Evolutionary conservation across 2,888 invertebrate species (phyloP), one percentile per base, ranked within the genome.

Genomic region (Rhingia campestris): DNA sequence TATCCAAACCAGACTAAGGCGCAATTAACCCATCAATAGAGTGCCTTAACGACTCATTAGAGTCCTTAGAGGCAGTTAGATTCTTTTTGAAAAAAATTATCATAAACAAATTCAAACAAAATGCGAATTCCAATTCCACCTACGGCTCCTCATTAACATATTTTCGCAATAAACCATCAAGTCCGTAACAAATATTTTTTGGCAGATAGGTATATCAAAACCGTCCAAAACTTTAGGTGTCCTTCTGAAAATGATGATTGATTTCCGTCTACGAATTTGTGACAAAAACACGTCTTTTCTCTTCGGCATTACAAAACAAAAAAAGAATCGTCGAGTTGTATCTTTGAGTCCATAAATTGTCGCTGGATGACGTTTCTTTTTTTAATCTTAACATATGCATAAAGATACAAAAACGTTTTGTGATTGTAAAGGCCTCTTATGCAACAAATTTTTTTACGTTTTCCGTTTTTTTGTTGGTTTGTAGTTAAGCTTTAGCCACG

Each of bases 251-350:
- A n/a, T 10, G 1, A 2, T 41, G 12, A 33, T 66, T 54, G 43
- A 43, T 66, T 43, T 66, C 32, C 41, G 66, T 53, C 54, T n/a
- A 14, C 32, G 14, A 53, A 43, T 43, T 66, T 64, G 12, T 39
- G 22, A 63, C n/a, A 22, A 3, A 37, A 22, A 30, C 6, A 7
- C 22, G 12, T 6, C n/a, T 12, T 33, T 14, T 14, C 33, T 12
- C 7, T 7, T 4, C n/a, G 12, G n/a, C 32, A 64, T 53, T 41
- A 14, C 32, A 53, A 53, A 39, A 64, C 32, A 64, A 37, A 47
- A 9, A 58, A 59, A 32, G 4, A 10, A 22, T 22, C 22, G 22
- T 22, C 22, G 2, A 22, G 22, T 22, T 22, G 22, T 14, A 39
- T 12, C 39, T 12, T 30, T 32, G 6, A 10, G 12, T 0, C 64